Base-by-base conservation (phyloP, 2,888 invertebrate species). In the Phyllotreta cruciferae region DNA sequence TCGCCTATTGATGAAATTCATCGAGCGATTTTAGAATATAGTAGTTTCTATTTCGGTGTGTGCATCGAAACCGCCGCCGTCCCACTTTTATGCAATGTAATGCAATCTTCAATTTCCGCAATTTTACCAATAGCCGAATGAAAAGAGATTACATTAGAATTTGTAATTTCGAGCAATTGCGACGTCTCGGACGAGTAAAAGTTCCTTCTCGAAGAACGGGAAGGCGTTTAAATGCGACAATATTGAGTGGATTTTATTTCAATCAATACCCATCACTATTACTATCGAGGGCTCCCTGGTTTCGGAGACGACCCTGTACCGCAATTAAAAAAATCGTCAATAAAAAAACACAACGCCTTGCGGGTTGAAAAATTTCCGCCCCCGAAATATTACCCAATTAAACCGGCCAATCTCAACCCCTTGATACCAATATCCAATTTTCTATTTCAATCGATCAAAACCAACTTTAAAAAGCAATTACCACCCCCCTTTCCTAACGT, bases 391-490 rank as follows among this genome's bases (percentile, higher is more conserved):
- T 47, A 52, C 36, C 44, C 60, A 60, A 60, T 60, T 60, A 60
- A 60, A 72, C 64, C 60, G 66, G 68, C 68, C 69, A 71, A 70
- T 71, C 70, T 66, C 65, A 61, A 66, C 60, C 60, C 62, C 60
- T 58, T 62, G 62, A 64, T 58, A 62, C 62, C 64, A 62, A 67
- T 63, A 62, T 67, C 67, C 60, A 62, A 67, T 67, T 60, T 68
- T 66, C 63, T 67, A 67, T 73, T 72, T 70, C 70, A 65, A 71
- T 70, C 69, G 71, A 64, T 61, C 69, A 69, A 70, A 64, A 70
- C 73, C 73, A 72, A 76, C 74, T 79, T 80, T 79, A 79, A 80
- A 80, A 80, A 79, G 77, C 79, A 79, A 80, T 80, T 80, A 79
- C 77, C 76, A 71, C 75, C 77, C 76, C 73, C 72, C 70, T 70